Conservation (phyloP, 2,797 vertebrate genomes). For the Enteromius treurensis region DNA sequence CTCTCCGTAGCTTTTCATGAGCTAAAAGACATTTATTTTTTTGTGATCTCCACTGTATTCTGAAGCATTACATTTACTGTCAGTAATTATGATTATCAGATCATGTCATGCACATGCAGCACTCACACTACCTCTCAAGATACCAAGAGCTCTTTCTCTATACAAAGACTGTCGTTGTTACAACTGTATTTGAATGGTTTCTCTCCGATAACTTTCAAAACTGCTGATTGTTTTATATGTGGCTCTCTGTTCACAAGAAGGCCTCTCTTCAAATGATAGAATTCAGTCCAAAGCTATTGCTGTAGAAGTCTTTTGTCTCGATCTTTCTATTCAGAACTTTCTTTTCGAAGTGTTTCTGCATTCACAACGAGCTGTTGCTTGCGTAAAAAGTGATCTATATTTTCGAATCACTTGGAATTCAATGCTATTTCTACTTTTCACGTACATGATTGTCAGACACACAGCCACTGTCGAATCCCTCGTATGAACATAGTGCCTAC, state of each 20-base stretch:
- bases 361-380: constrained; percentile 1
- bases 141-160: constrained; percentile 54
- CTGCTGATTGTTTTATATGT: constrained; percentile 24
- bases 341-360: background rate
- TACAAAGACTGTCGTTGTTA: constrained; percentile 45
- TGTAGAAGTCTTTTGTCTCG: background rate
- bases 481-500: constrained; percentile 62
- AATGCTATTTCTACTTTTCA: constrained; percentile 40
- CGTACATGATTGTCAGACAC: constrained; percentile 49
- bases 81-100: constrained; percentile 46
- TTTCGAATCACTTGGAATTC: constrained; percentile 17
- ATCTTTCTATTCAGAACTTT: constrained; percentile 22
- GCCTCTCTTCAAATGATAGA: background rate
- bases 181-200: constrained; percentile 38
- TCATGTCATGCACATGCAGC: constrained; percentile 52
- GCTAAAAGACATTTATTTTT: constrained; percentile 25
- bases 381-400: constrained; percentile 7
- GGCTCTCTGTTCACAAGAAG: constrained; percentile 5
- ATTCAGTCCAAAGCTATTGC: constrained; percentile 42
- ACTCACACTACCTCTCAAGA: constrained; percentile 60
- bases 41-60: constrained; percentile 41
- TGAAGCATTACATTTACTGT: constrained; percentile 56
- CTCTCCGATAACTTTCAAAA: constrained; percentile 34
- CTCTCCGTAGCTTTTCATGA: background rate
- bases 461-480: constrained; percentile 42